Conservation (phyloP, 2,797 vertebrate genomes). For the Linurgus olivaceus region DNA sequence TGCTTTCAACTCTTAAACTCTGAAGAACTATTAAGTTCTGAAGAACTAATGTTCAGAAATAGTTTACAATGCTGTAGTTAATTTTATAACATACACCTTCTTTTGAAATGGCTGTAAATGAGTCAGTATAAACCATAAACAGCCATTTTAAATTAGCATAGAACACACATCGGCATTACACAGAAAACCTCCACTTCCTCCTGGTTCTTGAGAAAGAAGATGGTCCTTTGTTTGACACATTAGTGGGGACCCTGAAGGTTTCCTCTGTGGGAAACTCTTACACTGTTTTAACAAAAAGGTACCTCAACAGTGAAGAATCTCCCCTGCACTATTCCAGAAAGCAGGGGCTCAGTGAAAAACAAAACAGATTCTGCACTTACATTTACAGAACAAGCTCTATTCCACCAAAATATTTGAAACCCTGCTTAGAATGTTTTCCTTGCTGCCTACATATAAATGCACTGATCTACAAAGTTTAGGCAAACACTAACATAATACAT, state of each 20-base stretch:
- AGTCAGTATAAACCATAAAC: background rate
- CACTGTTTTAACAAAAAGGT: background rate
- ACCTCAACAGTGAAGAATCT: background rate
- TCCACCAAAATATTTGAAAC: background rate
- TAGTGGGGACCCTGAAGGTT: background rate
- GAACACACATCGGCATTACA: background rate
- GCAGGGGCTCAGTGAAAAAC: background rate
- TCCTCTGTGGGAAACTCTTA: background rate
- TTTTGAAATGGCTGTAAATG: background rate
- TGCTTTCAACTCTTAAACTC: background rate
- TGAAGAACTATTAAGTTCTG: background rate
- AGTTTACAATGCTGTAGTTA: background rate
- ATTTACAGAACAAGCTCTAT: background rate
- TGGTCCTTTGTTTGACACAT: background rate
- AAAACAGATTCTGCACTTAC: background rate
- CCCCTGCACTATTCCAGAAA: background rate
- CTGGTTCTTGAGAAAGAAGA: background rate
- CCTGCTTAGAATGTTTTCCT: background rate
- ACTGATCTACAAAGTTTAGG: background rate
- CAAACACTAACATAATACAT: background rate
- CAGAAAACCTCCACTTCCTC: background rate
- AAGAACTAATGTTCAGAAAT: background rate
- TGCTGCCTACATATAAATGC: background rate
- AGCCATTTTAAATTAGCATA: background rate
- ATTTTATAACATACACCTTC: background rate